Conservation (phyloP, 92 coral and sea anemone genomes). For the Paramuricea clavata region DNA sequence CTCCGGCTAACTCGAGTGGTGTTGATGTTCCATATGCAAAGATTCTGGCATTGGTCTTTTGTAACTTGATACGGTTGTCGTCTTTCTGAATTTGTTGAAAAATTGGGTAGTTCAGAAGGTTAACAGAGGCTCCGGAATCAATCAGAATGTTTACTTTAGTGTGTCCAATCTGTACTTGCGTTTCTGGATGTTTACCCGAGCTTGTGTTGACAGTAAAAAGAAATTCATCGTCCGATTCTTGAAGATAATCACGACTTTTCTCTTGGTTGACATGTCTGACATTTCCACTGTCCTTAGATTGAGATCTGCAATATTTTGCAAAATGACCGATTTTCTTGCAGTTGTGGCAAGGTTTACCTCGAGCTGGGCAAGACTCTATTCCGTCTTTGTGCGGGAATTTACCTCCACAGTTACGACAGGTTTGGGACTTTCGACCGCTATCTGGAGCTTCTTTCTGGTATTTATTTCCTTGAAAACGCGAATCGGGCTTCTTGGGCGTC, state of each 20-base stretch:
- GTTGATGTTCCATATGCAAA: constrained; percentile 58
- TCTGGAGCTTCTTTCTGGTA: background rate
- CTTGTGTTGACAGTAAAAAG: constrained; percentile 32
- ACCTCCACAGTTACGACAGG: constrained; percentile 58
- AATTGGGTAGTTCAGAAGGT: constrained; percentile 48
- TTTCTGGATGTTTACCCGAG: constrained; percentile 52
- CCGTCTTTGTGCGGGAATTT: constrained; percentile 50
- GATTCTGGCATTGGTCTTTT: constrained; percentile 36
- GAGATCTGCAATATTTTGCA: constrained; percentile 31
- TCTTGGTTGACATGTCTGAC: background rate
- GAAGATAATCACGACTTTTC: background rate
- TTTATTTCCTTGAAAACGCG: background rate
- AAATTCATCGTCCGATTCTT: constrained; percentile 47
- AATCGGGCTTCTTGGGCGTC: background rate
- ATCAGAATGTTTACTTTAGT: constrained; percentile 45
- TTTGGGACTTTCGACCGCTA: constrained; percentile 12
- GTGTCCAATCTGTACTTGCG: constrained; percentile 22
- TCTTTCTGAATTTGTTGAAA: constrained; percentile 1
- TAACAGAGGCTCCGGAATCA: constrained; percentile 68
- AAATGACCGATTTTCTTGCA: constrained; percentile 50
- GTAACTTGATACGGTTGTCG: constrained; percentile 1
- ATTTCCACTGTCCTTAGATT: background rate
- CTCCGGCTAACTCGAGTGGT: constrained; percentile 53
- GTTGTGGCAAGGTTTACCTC: constrained; percentile 33
- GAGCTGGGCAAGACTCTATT: constrained; percentile 52